phyloP scores from a whole-genome alignment of 2,113 vertebrate species.

The Camelus dromedarius region DNA sequence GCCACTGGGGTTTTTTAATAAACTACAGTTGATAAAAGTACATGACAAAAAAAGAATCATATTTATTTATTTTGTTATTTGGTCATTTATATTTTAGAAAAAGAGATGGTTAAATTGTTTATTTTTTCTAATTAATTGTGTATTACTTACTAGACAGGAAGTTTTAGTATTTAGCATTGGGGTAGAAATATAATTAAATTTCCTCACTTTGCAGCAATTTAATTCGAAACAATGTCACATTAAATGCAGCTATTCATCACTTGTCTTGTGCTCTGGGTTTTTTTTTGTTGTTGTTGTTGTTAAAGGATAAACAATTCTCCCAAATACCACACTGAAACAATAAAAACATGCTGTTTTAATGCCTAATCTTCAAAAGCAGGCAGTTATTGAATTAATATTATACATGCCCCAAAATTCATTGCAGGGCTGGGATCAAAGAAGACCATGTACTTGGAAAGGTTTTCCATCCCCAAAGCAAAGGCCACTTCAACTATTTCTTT shows the following conservation, averaged over 20 bases:
- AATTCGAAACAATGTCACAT: slow-evolving; percentile 63
- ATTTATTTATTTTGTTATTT: slow-evolving; percentile 18
- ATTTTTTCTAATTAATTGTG: background rate
- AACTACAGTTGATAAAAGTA: background rate
- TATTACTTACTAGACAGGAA: slow-evolving; percentile 49
- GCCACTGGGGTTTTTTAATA: background rate
- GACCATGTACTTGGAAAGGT: slow-evolving; percentile 12
- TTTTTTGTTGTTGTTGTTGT: background rate
- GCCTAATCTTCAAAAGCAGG: slow-evolving; percentile 24
- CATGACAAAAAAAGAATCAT: background rate
- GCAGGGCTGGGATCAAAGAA: slow-evolving; percentile 50
- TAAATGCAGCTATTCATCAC: slow-evolving; percentile 60
- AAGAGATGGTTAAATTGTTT: background rate
- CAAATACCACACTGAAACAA: slow-evolving; percentile 40
- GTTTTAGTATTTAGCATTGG: background rate
- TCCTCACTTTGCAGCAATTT: slow-evolving; percentile 61
- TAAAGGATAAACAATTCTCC: slow-evolving; percentile 19
- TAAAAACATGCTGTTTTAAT: slow-evolving; percentile 24
- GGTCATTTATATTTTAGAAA: slow-evolving; percentile 52
- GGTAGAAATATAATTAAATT: slow-evolving; percentile 62
- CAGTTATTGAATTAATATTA: slow-evolving; percentile 56
- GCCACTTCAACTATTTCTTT: background rate
- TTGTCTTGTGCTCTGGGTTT: background rate
- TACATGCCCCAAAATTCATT: background rate
- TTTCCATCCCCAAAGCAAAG: background rate